Conservation (phyloP, 2,797 vertebrate species). For the Argya squamiceps region DNA sequence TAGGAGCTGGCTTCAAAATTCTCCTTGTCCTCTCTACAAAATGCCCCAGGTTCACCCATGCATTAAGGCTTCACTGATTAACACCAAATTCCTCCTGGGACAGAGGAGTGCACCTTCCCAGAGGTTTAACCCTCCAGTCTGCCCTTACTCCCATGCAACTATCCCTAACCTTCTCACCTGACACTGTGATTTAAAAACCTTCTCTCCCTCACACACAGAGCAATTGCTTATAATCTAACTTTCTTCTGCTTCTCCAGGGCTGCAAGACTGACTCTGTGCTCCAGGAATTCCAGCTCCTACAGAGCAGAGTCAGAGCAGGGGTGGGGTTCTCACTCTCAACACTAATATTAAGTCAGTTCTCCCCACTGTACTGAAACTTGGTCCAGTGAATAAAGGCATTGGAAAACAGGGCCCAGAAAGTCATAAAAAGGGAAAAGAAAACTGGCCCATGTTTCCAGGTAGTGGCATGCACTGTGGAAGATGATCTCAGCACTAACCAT, state of each 20-base stretch:
- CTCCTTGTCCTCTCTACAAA: background rate
- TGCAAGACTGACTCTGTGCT: background rate
- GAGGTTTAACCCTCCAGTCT: background rate
- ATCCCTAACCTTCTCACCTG: background rate
- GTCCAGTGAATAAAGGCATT: background rate
- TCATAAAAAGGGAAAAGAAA: conserved; percentile 18
- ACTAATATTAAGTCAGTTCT: background rate
- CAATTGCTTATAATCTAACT: background rate
- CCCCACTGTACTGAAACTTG: background rate
- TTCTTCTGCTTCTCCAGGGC: background rate
- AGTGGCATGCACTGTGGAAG: background rate
- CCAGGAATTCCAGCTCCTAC: background rate
- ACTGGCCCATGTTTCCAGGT: conserved; percentile 22
- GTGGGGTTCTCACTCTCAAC: background rate
- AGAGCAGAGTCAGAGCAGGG: background rate
- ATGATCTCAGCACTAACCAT: conserved; percentile 56
- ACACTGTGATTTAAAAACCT: background rate
- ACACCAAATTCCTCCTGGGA: background rate
- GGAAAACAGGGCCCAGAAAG: background rate
- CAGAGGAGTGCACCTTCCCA: background rate
- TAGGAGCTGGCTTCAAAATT: background rate
- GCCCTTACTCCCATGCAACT: background rate
- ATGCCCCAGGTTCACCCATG: background rate
- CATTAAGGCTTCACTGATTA: background rate
- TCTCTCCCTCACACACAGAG: background rate